Conservation (phyloP, 2,888 invertebrate species). For the Urechis unicinctus region DNA sequence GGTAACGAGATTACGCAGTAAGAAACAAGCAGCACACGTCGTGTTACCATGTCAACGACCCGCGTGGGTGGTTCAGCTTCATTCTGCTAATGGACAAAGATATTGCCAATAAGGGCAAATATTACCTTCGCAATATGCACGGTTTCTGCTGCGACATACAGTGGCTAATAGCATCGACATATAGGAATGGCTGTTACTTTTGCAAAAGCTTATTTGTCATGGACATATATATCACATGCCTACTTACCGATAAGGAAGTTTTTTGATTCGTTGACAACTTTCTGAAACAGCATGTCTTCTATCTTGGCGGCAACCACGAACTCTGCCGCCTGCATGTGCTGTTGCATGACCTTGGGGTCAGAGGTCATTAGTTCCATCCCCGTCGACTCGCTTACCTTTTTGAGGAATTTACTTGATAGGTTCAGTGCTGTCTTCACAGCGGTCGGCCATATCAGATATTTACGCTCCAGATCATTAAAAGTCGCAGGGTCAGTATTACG, state of each 20-base stretch:
- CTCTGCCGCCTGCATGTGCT: conserved; percentile 22
- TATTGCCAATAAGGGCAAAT: too few species aligned
- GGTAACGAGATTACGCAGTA: too few species aligned
- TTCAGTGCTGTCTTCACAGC: conserved; percentile 17
- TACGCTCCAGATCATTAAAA: conserved; percentile 16
- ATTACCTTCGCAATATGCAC: too few species aligned
- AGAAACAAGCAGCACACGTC: too few species aligned
- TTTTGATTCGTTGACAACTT: conserved; percentile 1
- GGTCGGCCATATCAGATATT: conserved; percentile 19
- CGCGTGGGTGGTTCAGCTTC: too few species aligned
- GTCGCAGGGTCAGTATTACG: conserved; percentile 12
- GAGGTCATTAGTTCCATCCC: conserved; percentile 10
- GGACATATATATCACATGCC: not conserved
- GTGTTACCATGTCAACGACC: too few species aligned
- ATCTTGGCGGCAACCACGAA: conserved; percentile 21
- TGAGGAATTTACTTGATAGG: conserved; percentile 19
- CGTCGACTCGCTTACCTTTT: conserved; percentile 16
- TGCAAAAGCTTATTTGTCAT: too few species aligned
- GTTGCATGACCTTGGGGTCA: conserved; percentile 14
- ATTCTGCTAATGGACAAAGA: too few species aligned
- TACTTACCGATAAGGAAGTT: not conserved
- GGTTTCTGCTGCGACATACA: too few species aligned
- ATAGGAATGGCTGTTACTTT: too few species aligned
- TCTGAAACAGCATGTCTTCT: conserved; percentile 17
- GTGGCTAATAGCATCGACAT: too few species aligned